phyloP scores from a whole-genome alignment of 1,140 invertebrate genomes.

The Megathymus violae region DNA sequence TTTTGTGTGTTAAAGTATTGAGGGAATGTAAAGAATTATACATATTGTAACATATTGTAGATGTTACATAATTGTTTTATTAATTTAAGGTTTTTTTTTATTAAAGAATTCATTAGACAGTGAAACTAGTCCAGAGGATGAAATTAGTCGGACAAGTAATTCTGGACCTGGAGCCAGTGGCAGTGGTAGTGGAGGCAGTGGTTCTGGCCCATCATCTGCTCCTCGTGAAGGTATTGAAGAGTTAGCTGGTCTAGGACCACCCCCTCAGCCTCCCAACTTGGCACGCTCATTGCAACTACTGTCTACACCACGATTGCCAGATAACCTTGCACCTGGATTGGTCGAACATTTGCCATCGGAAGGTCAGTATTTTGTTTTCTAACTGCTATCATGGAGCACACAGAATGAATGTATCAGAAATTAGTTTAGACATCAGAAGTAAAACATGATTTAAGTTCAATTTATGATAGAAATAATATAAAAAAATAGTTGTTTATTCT shows the following conservation, averaged over 20 bases:
- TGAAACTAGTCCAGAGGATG: constrained; percentile 77
- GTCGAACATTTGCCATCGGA: constrained; percentile 75
- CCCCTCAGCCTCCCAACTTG: constrained; percentile 63
- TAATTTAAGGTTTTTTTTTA: constrained; percentile 12
- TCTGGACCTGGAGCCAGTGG: constrained; percentile 60
- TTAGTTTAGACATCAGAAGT: too few species aligned
- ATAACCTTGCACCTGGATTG: constrained; percentile 69
- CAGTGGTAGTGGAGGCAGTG: constrained; percentile 58
- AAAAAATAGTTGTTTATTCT: too few species aligned
- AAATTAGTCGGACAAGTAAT: constrained; percentile 65
- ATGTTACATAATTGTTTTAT: constrained; percentile 6
- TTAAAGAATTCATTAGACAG: constrained; percentile 72
- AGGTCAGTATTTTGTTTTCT: constrained; percentile 64
- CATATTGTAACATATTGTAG: too few species aligned
- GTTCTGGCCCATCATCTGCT: constrained; percentile 45
- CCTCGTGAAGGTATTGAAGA: constrained; percentile 48
- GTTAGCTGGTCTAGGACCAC: constrained; percentile 51
- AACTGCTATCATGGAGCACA: too few species aligned
- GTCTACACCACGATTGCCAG: constrained; percentile 67
- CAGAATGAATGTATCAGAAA: too few species aligned
- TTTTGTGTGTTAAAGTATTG: too few species aligned
- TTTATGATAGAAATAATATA: too few species aligned
- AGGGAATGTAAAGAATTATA: too few species aligned
- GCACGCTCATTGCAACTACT: constrained; percentile 63
- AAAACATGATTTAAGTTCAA: too few species aligned